Base-by-base conservation (phyloP, 2,797 vertebrate species). In the Karalla daura region DNA sequence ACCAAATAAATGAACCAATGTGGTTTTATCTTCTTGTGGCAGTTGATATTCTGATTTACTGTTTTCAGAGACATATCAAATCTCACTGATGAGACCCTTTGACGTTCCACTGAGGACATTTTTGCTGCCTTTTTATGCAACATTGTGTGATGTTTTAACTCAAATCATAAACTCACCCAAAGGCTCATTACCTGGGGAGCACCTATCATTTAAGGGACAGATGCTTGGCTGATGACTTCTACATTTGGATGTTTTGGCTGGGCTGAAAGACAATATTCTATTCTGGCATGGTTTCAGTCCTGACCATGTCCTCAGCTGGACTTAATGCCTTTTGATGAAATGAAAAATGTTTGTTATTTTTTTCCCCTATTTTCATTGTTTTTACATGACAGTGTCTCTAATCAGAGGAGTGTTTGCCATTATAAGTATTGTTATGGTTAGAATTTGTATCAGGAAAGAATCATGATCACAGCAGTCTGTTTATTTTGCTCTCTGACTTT, bases 101-200 rank as follows among this genome's bases (percentile, higher is more conserved):
- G 84, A 82, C 70, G 70, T 53, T 61, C 47, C 7, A n/a, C 17
- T 1, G 20, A 70, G 76, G 63, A 81, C 59, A 27, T 78, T 86
- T 81, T 74, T 86, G 63, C 67, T 84, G 45, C 52, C 20, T 59
- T 79, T 85, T 87, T 85, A 78, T 71, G 79, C 87, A 85, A 74
- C 66, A 76, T 85, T 13, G 78, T 75, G 67, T 89, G 86, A 86
- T 52, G 50, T 75, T 80, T 75, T 78, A 84, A 80, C 80, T 86
- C 69, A 51, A 88, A 90, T 81, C 86, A 87, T 81, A 78, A 85
- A 84, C 74, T 70, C 39, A 59, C 62, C 24, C n/a, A 62, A 64
- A 54, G 52, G 45, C 69, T 91, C 88, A 74, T 88, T 74, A 30
- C 83, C 68, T 20, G 50, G 74, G 77, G 84, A 78, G 69, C 65